Evolutionary conservation across 2,888 invertebrate genomes (phyloP).

Genomic region (Cotesia congregata): DNA sequence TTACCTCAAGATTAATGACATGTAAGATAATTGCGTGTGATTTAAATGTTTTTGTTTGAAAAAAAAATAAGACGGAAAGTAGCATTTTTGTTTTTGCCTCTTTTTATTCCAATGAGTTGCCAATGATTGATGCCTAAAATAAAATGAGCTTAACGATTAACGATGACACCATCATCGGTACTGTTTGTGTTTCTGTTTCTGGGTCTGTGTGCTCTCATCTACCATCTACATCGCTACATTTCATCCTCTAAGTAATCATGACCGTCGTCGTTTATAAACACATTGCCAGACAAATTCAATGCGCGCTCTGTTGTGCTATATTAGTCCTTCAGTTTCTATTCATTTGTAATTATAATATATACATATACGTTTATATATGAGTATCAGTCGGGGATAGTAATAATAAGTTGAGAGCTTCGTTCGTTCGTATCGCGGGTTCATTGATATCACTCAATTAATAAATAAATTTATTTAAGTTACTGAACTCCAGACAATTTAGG

Average conservation of each 20-base stretch:
- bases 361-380: too few species aligned
- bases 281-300: constrained; percentile 59
- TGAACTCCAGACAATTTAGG: not conserved
- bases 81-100: not conserved
- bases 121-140: constrained; percentile 8
- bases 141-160: not conserved
- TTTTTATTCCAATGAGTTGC: not conserved
- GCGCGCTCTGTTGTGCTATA: constrained; percentile 61
- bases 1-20: not conserved
- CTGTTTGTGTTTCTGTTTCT: not conserved
- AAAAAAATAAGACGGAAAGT: not conserved
- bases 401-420: constrained; percentile 36
- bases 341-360: not conserved
- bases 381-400: not conserved
- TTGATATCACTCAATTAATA: constrained; percentile 68
- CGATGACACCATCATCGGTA: constrained; percentile 2
- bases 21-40: constrained; percentile 14
- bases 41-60: constrained; percentile 8
- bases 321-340: not conserved
- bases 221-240: too few species aligned
- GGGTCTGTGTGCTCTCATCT: not conserved
- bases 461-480: constrained; percentile 51
- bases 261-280: not conserved
- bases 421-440: constrained; percentile 58
- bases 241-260: not conserved